Base-by-base conservation (phyloP, 2,113 vertebrate genomes). In the Gymnorhina tibicen region DNA sequence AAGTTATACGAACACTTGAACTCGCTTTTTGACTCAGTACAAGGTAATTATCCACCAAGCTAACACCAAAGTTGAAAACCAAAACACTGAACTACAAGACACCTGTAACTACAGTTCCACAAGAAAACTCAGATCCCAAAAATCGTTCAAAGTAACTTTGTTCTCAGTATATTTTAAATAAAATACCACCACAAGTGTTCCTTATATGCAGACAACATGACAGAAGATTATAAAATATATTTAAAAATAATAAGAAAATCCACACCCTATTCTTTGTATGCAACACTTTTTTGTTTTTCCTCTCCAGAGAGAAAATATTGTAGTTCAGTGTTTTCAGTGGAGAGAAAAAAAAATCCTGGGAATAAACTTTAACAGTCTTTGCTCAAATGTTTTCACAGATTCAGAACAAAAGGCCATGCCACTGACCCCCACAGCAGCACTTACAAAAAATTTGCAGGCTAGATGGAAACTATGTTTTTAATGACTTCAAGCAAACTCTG, bases 381-480 rank as follows among this genome's bases (percentile, higher is more conserved):
- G 35, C 67, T 72, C 39, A 72, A 63, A 56, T 11, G 11, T 2
- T 85, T 72, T 24, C 9, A 41, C 22, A 76, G 49, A 35, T 32
- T n/a, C 9, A 32, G 32, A 91, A 52, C 7, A 20, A 75, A 75
- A 79, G 22, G 8, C 30, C 8, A 1, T 37, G 13, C 6, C 23
- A 24, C 6, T 24, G 37, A 24, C 13, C 39, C 19, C 3, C 0
- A 23, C 0, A 59, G 21, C 33, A 46, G 35, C 42, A 33, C 33
- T 64, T 32, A 46, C 0, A 1, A 52, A 82, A 74, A 67, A 70
- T 9, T 4, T 39, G 6, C 7, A 66, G 28, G 37, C 13, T 35
- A 27, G 26, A 27, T 6, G 44, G 60, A 73, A 68, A 28, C 13
- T 10, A 7, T 17, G 4, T 28, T 75, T 81, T 66, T 33, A 66